Conservation (phyloP, 2,888 invertebrate genomes). For the Crepidodera aurea region DNA sequence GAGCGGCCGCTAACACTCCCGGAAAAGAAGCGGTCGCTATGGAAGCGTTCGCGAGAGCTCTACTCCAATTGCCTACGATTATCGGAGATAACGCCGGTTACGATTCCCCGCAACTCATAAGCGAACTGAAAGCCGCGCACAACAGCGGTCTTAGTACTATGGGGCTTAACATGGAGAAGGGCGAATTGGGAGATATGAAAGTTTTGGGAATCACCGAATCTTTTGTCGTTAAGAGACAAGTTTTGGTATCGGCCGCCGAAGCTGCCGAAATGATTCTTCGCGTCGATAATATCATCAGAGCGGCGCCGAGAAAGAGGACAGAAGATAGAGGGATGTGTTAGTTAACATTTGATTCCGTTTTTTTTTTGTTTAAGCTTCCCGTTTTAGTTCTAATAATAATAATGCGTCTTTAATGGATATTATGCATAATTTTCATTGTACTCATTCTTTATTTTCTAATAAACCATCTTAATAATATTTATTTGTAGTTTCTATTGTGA, state of each 20-base stretch:
- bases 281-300: slow-evolving; percentile 95
- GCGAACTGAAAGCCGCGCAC: slow-evolving; percentile 91
- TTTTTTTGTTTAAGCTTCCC: slow-evolving; percentile 33
- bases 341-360: slow-evolving; percentile 42
- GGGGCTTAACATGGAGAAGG: slow-evolving; percentile 91
- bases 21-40: slow-evolving; percentile 98
- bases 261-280: slow-evolving; percentile 99
- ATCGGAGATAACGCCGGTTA: slow-evolving; percentile 99
- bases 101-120: slow-evolving; percentile 94
- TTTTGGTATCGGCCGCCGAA: slow-evolving; percentile 92
- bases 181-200: slow-evolving; percentile 89
- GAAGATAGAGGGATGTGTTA: slow-evolving; percentile 88
- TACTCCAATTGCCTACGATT: slow-evolving; percentile 89
- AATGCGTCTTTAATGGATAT: slow-evolving; percentile 24
- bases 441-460: slow-evolving; percentile 32
- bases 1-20: slow-evolving; percentile 84
- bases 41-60: slow-evolving; percentile 92
- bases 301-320: slow-evolving; percentile 87
- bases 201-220: slow-evolving; percentile 94
- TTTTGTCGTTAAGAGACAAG: slow-evolving; percentile 95
- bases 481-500: neutral
- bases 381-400: slow-evolving; percentile 33
- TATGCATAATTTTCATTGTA: slow-evolving; percentile 33
- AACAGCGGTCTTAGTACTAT: slow-evolving; percentile 75
- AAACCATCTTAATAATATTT: slow-evolving; percentile 17